phyloP scores from a whole-genome alignment of 2,888 invertebrate genomes.

The Eristalinus sepulchralis region DNA sequence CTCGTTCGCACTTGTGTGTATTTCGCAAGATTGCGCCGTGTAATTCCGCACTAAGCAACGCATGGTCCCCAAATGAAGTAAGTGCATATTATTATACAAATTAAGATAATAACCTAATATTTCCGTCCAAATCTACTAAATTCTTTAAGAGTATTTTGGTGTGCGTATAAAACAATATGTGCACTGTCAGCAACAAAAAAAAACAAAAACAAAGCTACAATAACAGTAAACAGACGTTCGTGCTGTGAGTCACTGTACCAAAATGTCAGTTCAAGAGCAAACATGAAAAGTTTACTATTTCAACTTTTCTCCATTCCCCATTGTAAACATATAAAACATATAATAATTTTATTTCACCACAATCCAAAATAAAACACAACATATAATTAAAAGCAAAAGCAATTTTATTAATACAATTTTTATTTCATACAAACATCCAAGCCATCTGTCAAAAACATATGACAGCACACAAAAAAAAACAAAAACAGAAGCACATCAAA shows the following conservation, averaged over 20 bases:
- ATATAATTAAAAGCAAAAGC: neutral
- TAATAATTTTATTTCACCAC: neutral
- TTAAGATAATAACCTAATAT: no score
- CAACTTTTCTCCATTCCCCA: neutral
- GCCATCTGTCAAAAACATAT: constrained; percentile 69
- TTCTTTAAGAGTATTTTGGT: no score
- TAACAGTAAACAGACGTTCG: neutral
- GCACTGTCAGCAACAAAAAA: neutral
- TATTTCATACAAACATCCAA: constrained; percentile 7
- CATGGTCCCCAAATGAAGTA: no score
- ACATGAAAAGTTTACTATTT: neutral
- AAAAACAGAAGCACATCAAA: constrained; percentile 31
- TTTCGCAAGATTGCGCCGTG: no score
- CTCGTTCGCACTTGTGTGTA: no score
- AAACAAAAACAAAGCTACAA: neutral
- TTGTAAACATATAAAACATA: constrained; percentile 1
- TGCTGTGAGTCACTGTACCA: constrained; percentile 27
- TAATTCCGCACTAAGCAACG: no score
- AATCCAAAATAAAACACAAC: constrained; percentile 17
- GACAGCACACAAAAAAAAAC: constrained; percentile 53
- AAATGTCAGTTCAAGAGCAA: constrained; percentile 22
- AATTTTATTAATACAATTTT: neutral
- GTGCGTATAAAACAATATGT: no score
- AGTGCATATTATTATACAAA: no score
- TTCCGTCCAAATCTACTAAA: neutral